Percentiles rank a stretch among this genome's conserved stretches.
Evolutionary conservation across 2,888 invertebrate genomes (phyloP).

Genomic region (Perithous albicinctus): DNA sequence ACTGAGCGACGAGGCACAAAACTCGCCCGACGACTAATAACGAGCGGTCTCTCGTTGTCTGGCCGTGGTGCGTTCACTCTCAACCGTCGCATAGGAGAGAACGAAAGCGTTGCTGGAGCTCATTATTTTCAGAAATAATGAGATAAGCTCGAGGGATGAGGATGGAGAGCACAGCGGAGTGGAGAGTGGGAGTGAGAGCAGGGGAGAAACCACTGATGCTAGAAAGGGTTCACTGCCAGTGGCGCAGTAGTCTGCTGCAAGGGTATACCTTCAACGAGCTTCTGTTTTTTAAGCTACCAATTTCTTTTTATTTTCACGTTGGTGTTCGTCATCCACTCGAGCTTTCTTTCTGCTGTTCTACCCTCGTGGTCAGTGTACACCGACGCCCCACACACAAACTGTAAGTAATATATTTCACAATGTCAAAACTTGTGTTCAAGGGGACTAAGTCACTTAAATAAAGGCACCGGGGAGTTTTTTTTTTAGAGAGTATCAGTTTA

Average conservation of each 20-base stretch:
- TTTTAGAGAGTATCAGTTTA: too few relatives aligned
- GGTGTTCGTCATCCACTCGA: background rate
- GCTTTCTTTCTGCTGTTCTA: background rate
- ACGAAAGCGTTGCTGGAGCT: conserved; percentile 47
- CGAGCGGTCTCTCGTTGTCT: conserved; percentile 50
- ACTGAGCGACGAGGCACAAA: conserved; percentile 3
- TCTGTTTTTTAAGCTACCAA: background rate
- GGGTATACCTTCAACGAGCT: background rate
- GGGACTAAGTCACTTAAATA: too few relatives aligned
- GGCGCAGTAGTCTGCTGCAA: conserved; percentile 6
- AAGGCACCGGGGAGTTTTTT: too few relatives aligned
- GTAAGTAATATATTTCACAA: too few relatives aligned
- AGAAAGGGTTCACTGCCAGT: background rate
- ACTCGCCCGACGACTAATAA: conserved; percentile 41
- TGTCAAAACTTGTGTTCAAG: too few relatives aligned
- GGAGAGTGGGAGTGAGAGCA: background rate
- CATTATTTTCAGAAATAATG: conserved; percentile 65
- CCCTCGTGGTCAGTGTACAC: background rate
- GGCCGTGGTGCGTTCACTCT: conserved; percentile 21
- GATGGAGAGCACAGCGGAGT: background rate
- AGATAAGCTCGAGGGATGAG: conserved; percentile 57
- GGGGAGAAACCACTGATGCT: background rate
- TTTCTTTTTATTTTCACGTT: background rate
- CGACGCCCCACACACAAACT: background rate
- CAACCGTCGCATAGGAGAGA: conserved; percentile 19